Conservation (phyloP, 1,140 invertebrate genomes). For the Neodiprion virginianus region DNA sequence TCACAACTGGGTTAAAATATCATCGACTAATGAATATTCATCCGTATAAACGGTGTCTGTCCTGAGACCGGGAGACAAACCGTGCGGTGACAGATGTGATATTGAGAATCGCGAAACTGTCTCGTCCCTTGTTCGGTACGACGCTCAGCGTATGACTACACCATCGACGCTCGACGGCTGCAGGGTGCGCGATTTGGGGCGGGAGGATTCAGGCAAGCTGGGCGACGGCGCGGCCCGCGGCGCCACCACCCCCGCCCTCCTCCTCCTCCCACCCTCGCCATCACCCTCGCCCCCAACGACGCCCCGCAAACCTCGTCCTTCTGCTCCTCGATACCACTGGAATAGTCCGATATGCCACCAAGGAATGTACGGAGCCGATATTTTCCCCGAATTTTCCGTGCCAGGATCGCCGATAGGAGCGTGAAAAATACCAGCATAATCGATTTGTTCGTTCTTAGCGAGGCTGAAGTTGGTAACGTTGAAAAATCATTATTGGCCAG, state of each 20-base stretch:
- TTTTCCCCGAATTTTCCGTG: conserved; percentile 14
- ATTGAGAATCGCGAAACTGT: background rate
- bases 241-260: conserved; percentile 49
- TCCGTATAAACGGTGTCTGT: no score
- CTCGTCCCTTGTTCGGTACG: background rate
- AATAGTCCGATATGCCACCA: no score
- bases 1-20: no score
- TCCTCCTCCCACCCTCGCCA: conserved; percentile 15
- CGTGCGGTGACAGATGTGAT: background rate
- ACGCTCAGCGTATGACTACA: conserved; percentile 57
- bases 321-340: background rate
- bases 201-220: conserved; percentile 55
- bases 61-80: no score
- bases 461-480: no score
- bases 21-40: no score
- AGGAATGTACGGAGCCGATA: no score
- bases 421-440: no score
- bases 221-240: conserved; percentile 60
- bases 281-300: background rate
- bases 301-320: background rate
- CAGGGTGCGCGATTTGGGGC: conserved; percentile 35
- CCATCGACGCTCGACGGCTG: conserved; percentile 51
- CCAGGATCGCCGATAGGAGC: no score
- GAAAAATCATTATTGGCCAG: no score
- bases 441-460: no score